Base-by-base conservation (phyloP, 2,113 vertebrate genomes). In the Boleophthalmus pectinirostris region DNA sequence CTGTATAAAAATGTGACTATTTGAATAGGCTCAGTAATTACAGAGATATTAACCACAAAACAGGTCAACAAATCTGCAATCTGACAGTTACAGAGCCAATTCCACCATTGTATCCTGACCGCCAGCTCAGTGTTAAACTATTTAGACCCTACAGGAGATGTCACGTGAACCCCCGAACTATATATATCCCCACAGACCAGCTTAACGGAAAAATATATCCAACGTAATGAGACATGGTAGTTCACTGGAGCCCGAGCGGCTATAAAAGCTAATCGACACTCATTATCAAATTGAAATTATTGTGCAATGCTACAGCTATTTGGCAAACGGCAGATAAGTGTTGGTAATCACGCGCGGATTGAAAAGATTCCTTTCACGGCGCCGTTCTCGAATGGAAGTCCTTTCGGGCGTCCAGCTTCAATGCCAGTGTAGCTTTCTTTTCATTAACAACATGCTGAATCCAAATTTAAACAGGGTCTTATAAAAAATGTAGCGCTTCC, bases 371-470 rank as follows among this genome's bases (percentile, higher is more conserved):
- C n/a, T 29, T 64, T 54, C 25, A 56, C 21, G 18, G 11, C 29
- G 23, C 38, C 13, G 35, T n/a, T 5, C 57, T 13, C 29, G n/a
- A 66, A 73, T 70, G 70, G 54, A 64, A 69, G 58, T 65, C 29
- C 35, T 72, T 67, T 75, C 46, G 65, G 15, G 33, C 43, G 35
- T 60, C 64, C 51, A 29, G n/a, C 46, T 68, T 74, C 60, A 70
- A 77, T 64, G 54, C 53, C 66, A 56, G 66, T 67, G 43, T 67
- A 54, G 71, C 61, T 66, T 77, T 82, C 61, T 66, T 77, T 82
- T 82, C 35, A 74, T 57, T 71, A 70, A 71, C 33, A 78, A 67
- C 71, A 63, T n/a, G 63, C 72, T 47, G 57, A 65, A 68, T 65
- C 72, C 70, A 72, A 68, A 67, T 63, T 61, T 68, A 25, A 25